Evolutionary conservation across 2,113 vertebrate genomes (phyloP).

Genomic region (Prunella himalayana): DNA sequence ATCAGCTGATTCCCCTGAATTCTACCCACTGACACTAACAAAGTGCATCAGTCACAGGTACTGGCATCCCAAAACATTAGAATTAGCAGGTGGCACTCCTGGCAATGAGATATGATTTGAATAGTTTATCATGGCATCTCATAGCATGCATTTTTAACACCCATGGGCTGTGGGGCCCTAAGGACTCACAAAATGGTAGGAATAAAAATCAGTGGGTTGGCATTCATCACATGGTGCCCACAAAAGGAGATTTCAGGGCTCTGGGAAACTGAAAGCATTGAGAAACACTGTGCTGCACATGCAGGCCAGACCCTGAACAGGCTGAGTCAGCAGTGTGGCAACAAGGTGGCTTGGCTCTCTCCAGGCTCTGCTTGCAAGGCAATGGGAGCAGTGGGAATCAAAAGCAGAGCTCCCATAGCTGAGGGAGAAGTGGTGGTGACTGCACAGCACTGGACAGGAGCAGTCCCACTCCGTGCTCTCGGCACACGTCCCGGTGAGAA

Average conservation of each 20-base stretch:
- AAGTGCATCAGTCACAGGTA: background rate
- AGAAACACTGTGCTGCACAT: constrained; percentile 12
- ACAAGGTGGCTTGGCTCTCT: background rate
- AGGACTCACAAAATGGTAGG: background rate
- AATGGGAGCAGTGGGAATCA: background rate
- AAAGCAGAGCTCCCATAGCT: background rate
- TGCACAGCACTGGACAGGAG: background rate
- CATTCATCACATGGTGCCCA: background rate
- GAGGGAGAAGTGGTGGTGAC: background rate
- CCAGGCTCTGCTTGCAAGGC: background rate
- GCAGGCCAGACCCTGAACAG: background rate
- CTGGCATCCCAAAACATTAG: background rate
- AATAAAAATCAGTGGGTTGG: background rate
- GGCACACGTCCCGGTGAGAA: background rate
- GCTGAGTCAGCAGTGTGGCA: background rate
- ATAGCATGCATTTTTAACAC: background rate
- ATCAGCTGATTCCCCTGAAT: background rate
- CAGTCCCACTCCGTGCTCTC: background rate
- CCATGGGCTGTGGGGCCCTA: background rate
- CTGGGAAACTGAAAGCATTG: background rate
- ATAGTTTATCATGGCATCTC: background rate
- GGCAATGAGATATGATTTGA: background rate
- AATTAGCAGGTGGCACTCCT: background rate
- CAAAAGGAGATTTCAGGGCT: background rate
- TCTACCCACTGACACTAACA: background rate